These are phyloP conservation scores for Oryzias woworae DNA, from an alignment of 2,113 vertebrate species.

Conservation along the genomic window DNA sequence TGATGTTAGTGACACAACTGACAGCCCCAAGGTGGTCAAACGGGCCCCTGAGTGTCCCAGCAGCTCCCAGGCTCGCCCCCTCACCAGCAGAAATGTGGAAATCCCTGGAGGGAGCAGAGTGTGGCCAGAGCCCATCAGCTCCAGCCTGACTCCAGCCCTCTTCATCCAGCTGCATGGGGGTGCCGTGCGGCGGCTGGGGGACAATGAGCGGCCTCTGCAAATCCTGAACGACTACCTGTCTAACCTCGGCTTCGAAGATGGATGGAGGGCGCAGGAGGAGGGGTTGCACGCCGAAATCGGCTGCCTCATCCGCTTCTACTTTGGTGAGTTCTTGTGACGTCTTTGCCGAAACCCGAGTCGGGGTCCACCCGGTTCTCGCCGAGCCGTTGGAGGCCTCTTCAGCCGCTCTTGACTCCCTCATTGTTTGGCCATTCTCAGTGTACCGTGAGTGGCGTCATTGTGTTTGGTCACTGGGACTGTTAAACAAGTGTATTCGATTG, in stretches of 20 bases:
- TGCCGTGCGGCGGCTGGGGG: conserved; percentile 81
- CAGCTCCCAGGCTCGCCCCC: conserved; percentile 60
- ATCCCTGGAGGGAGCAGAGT: conserved; percentile 24
- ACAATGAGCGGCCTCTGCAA: conserved; percentile 86
- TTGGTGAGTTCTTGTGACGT: conserved; percentile 75
- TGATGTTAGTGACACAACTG: background rate
- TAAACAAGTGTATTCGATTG: conserved; percentile 57
- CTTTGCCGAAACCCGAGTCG: background rate
- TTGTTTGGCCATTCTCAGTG: conserved; percentile 49
- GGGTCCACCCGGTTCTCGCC: background rate
- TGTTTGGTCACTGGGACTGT: conserved; percentile 58
- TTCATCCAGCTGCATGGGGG: conserved; percentile 91
- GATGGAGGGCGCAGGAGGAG: conserved; percentile 88
- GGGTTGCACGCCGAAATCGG: conserved; percentile 89
- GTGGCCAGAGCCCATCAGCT: conserved; percentile 36
- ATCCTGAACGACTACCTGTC: conserved; percentile 90
- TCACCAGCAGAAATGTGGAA: conserved; percentile 55
- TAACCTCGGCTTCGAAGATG: conserved; percentile 86
- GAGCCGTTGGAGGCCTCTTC: conserved; percentile 17
- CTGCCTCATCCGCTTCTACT: conserved; percentile 90
- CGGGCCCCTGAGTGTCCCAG: conserved; percentile 42
- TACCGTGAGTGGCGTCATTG: conserved; percentile 52
- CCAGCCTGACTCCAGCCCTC: conserved; percentile 68
- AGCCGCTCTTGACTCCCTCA: conserved; percentile 26
- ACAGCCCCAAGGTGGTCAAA: conserved; percentile 18